A percentile compares a stretch with the other conserved stretches of the same genome.
phyloP scores from a whole-genome alignment of 1,140 invertebrate genomes.

The Papilio helenus region DNA sequence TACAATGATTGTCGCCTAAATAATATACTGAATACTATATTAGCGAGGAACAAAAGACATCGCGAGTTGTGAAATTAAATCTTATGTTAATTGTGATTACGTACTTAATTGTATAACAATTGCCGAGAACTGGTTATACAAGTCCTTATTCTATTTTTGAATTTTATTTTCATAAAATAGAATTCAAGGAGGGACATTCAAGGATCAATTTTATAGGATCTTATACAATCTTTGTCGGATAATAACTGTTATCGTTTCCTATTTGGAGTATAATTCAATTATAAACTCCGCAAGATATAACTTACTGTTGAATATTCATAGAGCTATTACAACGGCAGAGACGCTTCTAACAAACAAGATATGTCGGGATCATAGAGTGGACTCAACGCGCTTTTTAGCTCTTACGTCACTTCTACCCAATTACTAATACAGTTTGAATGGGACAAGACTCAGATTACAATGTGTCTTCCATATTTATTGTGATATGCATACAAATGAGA shows the following conservation, averaged over 20 bases:
- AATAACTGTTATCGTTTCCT: background rate
- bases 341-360: background rate
- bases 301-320: slow-evolving; percentile 10
- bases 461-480: background rate
- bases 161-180: too few relatives aligned
- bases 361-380: background rate
- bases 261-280: slow-evolving; percentile 1
- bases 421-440: background rate
- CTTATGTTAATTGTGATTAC: background rate
- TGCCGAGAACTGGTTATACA: too few relatives aligned
- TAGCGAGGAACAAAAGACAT: background rate
- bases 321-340: background rate
- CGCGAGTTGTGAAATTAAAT: background rate
- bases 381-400: background rate
- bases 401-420: background rate
- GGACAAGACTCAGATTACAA: background rate
- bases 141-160: too few relatives aligned
- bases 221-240: background rate
- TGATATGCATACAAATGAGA: background rate
- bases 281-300: background rate
- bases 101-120: background rate
- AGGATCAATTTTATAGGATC: background rate
- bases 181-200: background rate
- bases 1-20: background rate
- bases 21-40: background rate